phyloP scores from a whole-genome alignment of 2,113 vertebrate genomes.

The Physeter macrocephalus region DNA sequence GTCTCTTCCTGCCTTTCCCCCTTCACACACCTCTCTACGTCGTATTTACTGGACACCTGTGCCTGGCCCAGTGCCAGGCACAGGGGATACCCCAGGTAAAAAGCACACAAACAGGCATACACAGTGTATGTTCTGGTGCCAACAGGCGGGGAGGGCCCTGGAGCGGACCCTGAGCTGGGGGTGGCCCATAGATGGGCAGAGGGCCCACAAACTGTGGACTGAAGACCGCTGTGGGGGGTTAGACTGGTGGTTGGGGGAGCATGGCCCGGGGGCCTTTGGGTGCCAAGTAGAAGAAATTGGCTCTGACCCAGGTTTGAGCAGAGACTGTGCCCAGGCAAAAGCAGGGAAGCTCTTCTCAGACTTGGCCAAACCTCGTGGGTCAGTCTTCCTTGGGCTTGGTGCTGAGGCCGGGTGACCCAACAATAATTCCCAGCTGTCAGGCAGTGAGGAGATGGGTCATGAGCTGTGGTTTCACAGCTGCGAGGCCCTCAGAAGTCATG shows the following conservation, averaged over 20 bases:
- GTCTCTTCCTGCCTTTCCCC: background rate
- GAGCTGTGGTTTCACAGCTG: background rate
- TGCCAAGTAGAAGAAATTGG: background rate
- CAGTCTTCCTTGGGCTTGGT: background rate
- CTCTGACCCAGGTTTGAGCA: background rate
- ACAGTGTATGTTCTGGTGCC: background rate
- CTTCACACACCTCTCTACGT: background rate
- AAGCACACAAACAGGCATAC: background rate
- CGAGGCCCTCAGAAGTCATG: background rate
- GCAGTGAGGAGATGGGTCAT: background rate
- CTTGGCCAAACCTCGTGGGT: background rate
- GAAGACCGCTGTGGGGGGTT: background rate
- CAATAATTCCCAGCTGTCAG: background rate
- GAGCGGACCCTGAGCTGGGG: background rate
- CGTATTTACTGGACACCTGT: background rate
- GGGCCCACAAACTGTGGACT: background rate
- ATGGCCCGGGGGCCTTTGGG: background rate
- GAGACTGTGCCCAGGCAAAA: background rate
- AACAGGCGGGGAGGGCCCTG: background rate
- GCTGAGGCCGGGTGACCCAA: background rate
- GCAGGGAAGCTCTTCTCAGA: background rate
- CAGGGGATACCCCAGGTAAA: no score
- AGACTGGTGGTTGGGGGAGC: background rate
- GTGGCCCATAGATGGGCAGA: background rate
- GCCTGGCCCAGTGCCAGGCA: background rate